A percentile compares a stretch with the other conserved stretches of the same genome.
Evolutionary conservation across 2,113 vertebrate genomes (phyloP).

Genomic region (Microcebus griseorufus): DNA sequence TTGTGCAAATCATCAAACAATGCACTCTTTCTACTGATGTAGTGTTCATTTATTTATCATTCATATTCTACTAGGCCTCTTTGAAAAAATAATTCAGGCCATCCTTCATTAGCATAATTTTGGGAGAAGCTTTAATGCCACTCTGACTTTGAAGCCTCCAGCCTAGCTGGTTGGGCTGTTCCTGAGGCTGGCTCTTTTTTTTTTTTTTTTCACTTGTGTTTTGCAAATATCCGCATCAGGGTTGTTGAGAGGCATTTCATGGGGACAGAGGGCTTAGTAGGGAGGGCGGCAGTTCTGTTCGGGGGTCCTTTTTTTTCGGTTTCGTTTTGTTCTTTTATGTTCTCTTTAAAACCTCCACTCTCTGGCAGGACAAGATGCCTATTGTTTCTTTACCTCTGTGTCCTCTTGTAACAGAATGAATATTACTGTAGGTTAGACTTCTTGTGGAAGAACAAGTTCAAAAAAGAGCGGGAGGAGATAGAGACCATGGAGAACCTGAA

Average conservation of each 20-base stretch:
- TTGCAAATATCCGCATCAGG: neutral
- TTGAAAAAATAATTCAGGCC: neutral
- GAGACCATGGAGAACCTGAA: slow-evolving; percentile 99
- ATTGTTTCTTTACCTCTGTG: slow-evolving; percentile 98
- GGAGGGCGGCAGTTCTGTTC: neutral
- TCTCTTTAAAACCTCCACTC: slow-evolving; percentile 83
- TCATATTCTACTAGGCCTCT: neutral
- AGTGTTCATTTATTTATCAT: neutral
- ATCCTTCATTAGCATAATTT: neutral
- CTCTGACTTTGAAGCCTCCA: neutral
- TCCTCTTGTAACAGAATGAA: slow-evolving; percentile 99
- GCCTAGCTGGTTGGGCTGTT: neutral
- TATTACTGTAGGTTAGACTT: slow-evolving; percentile 99
- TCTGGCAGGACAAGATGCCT: slow-evolving; percentile 91
- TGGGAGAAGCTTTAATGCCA: fast-evolving
- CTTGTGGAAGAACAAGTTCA: slow-evolving; percentile 99
- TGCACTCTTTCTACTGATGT: neutral
- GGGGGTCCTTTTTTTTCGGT: neutral
- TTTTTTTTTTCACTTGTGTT: neutral
- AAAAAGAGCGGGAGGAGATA: slow-evolving; percentile 99
- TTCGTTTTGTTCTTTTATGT: slow-evolving; percentile 72
- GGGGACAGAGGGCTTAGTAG: neutral
- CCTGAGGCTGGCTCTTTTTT: neutral
- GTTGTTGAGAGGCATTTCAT: neutral
- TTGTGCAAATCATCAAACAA: neutral